Evolutionary conservation across 1,140 invertebrate species (phyloP), one percentile per base, ranked within the genome.

Genomic region (Asobara japonica): DNA sequence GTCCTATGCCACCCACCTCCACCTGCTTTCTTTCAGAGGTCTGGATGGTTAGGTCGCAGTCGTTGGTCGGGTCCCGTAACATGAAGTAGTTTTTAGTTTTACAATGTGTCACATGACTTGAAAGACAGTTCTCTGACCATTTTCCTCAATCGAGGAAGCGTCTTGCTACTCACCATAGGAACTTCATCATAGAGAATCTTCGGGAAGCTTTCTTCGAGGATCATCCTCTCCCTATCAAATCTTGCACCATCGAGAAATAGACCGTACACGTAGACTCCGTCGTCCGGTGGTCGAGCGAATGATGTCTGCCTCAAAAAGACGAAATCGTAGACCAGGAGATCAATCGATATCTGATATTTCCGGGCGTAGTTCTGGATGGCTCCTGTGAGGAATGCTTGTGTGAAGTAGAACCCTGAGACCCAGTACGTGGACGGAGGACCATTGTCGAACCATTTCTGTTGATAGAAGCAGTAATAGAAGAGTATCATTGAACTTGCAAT

Each of bases 401-500:
- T 97, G 83, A 98, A 98, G 84, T 93, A 98, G 85, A 99, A 98
- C 18, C 96, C 97, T 0, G 96, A 96, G 30, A 99, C 86, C 97
- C 97, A 98, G 86, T 94, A 98, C 8, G 93, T 91, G 2, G 87
- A 72, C 0, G 97, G 96, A 16, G 94, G 91, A 6, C 96, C 96
- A 73, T 93, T 79, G 13, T 94, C 90, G 76, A 92, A 94, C 97
- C 97, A 98, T 77, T 91, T 89, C 91, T 96, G 18, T 45, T 7
- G 41, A 45, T n/a, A 16, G 7, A 45, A 45, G 62, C 67, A 65
- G 25, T 29, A 10, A 56, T 33, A 41, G 4, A 25, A 41, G 67
- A 4, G 56, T 30, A 29, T 60, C n/a, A n/a, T n/a, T n/a, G n/a
- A n/a, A n/a, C n/a, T n/a, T n/a, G n/a, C n/a, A n/a, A n/a, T n/a